Conservation (phyloP, 1,140 invertebrate species). For the Heliconius hermathena region DNA sequence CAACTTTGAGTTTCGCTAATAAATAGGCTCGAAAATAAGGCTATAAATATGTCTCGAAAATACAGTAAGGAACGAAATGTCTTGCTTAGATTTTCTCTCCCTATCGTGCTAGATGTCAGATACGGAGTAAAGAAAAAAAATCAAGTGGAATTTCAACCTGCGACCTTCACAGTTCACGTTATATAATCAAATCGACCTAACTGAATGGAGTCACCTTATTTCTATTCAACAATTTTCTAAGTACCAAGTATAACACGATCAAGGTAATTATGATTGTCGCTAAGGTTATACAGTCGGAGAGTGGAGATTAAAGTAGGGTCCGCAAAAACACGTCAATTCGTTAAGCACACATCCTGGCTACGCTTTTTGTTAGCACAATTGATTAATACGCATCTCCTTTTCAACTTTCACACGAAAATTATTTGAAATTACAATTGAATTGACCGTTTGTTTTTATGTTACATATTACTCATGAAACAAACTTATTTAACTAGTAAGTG, state of each 20-base stretch:
- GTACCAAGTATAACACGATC: constrained; percentile 31
- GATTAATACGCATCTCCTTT: neutral
- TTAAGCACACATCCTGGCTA: constrained; percentile 2
- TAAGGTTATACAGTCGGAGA: constrained; percentile 37
- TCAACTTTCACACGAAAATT: constrained; percentile 1
- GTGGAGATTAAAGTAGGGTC: constrained; percentile 32
- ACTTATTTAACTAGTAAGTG: too few relatives aligned
- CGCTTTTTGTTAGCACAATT: neutral
- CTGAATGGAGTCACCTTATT: neutral
- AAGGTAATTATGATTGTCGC: constrained; percentile 37
- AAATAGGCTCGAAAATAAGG: too few relatives aligned
- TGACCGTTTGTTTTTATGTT: neutral
- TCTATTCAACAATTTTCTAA: constrained; percentile 12
- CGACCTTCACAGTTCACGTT: constrained; percentile 10
- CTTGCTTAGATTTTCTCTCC: too few relatives aligned
- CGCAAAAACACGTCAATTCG: constrained; percentile 5
- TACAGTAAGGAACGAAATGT: too few relatives aligned
- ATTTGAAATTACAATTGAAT: neutral
- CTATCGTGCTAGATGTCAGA: too few relatives aligned
- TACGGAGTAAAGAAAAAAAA: too few relatives aligned
- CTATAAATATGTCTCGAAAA: too few relatives aligned
- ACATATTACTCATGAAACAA: neutral
- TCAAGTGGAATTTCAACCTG: too few relatives aligned
- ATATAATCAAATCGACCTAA: neutral
- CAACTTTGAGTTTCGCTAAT: too few relatives aligned